These are phyloP conservation scores for Trididemnum miniatum DNA, from an alignment of 23 tunicate species.

Conservation along the genomic window DNA sequence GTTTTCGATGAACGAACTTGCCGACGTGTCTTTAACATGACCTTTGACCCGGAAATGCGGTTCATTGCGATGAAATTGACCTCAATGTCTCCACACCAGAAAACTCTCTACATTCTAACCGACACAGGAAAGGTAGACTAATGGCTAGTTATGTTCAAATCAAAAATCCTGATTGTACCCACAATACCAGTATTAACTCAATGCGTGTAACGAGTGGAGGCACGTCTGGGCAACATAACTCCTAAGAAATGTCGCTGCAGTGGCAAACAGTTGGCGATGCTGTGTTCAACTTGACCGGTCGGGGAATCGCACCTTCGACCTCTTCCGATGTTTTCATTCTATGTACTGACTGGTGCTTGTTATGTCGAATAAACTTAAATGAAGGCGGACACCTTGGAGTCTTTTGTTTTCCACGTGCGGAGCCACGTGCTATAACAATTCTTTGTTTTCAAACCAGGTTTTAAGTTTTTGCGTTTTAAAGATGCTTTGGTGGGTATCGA, in stretches of 20 bases:
- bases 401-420: no score
- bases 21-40: slow-evolving; percentile 94
- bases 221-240: not conserved
- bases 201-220: not conserved
- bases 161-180: not conserved
- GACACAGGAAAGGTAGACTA: slow-evolving; percentile 81
- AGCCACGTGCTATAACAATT: no score
- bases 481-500: no score
- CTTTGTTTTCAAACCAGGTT: no score
- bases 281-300: not conserved
- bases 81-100: slow-evolving; percentile 71
- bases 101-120: slow-evolving; percentile 87
- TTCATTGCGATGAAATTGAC: slow-evolving; percentile 85
- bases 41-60: slow-evolving; percentile 98
- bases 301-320: not conserved
- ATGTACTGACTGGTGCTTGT: no score
- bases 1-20: slow-evolving; percentile 95
- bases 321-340: no score
- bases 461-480: no score
- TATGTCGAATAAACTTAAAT: no score
- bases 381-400: no score
- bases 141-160: not conserved
- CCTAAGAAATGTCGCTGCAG: not conserved
- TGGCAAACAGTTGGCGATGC: not conserved
- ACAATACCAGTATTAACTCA: not conserved